Evolutionary conservation across 2,888 invertebrate genomes (phyloP).

Genomic region (Zhuqinia jingwanae): DNA sequence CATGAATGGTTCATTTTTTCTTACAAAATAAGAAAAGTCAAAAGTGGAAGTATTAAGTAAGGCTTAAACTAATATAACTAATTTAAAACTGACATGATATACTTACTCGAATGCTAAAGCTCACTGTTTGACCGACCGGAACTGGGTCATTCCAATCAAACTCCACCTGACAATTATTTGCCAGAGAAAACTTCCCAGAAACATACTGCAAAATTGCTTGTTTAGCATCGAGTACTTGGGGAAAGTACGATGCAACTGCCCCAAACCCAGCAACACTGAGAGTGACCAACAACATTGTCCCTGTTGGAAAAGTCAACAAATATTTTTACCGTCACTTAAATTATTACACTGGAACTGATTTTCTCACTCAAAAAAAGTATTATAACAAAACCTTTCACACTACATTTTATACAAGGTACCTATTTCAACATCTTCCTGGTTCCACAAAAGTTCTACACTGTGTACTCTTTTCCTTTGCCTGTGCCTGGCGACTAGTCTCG

Average conservation of each 20-base stretch:
- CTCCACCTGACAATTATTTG: constrained; percentile 91
- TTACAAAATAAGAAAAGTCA: no score
- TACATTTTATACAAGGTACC: no score
- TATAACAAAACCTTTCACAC: no score
- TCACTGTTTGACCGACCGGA: constrained; percentile 94
- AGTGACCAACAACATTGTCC: constrained; percentile 94
- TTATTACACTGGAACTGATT: background rate
- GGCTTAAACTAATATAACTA: no score
- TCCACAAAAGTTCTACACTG: background rate
- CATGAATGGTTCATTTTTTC: no score
- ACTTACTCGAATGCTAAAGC: constrained; percentile 89
- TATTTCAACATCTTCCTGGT: constrained; percentile 1
- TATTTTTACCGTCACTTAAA: no score
- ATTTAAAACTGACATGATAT: background rate
- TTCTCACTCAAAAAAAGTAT: background rate
- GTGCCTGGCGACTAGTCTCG: background rate
- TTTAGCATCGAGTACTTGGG: constrained; percentile 94
- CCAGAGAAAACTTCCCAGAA: constrained; percentile 94
- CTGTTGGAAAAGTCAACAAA: constrained; percentile 81
- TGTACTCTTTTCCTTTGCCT: background rate
- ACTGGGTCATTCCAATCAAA: constrained; percentile 97
- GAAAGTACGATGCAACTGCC: constrained; percentile 94
- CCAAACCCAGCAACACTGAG: constrained; percentile 94
- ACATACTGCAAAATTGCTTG: constrained; percentile 94
- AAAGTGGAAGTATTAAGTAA: no score